phyloP scores from a whole-genome alignment of 2,113 vertebrate genomes.

The Butorides virescens region DNA sequence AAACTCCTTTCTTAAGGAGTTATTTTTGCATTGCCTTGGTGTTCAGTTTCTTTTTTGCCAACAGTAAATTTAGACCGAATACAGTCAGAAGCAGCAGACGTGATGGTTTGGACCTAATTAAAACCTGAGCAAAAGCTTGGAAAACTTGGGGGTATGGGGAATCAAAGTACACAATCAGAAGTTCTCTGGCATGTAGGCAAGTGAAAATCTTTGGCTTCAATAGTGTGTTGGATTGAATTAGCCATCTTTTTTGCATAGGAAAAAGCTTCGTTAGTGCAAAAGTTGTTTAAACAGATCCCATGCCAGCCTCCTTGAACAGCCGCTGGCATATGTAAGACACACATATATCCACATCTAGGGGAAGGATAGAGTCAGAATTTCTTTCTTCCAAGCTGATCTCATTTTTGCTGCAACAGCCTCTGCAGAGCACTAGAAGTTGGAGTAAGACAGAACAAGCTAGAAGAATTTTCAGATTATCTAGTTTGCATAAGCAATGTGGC shows the following conservation, averaged over 20 bases:
- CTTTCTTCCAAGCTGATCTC: not conserved
- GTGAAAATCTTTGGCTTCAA: not conserved
- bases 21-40: not conserved
- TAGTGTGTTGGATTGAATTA: not conserved
- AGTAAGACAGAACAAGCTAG: constrained; percentile 3
- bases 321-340: not conserved
- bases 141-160: not conserved
- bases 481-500: not conserved
- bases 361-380: not conserved
- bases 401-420: not conserved
- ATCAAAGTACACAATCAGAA: not conserved
- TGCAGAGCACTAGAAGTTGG: not conserved
- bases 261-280: not conserved
- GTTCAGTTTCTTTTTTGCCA: not conserved
- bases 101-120: not conserved
- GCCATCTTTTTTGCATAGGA: not conserved
- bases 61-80: not conserved
- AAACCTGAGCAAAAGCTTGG: not conserved
- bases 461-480: not conserved
- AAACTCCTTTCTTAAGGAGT: not conserved
- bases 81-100: not conserved
- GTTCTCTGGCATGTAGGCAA: fast-evolving
- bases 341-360: not conserved
- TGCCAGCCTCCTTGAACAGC: not conserved
- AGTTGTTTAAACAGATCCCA: not conserved